These are phyloP conservation scores for Prunella strophiata DNA, from an alignment of 2,797 vertebrate species.

Conservation along the genomic window DNA sequence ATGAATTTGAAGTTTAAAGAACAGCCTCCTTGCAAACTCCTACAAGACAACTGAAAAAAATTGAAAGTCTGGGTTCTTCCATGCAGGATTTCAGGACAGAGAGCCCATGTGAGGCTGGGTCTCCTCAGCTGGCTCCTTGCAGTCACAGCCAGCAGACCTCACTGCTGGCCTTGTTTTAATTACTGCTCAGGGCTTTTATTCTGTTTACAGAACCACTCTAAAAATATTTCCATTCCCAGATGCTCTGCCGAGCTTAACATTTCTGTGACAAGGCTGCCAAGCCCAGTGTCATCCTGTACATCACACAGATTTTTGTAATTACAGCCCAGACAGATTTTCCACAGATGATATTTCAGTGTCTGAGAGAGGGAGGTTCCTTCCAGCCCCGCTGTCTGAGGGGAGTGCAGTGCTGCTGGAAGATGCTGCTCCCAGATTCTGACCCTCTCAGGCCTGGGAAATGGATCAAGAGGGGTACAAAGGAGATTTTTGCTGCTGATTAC, in stretches of 20 bases:
- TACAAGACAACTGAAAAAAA: not conserved
- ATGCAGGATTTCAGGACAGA: not conserved
- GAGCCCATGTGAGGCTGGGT: not conserved
- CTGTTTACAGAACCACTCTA: slow-evolving; percentile 19
- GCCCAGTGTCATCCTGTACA: slow-evolving; percentile 1
- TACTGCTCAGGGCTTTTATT: not conserved
- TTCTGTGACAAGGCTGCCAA: slow-evolving; percentile 7
- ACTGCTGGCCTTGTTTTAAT: slow-evolving; percentile 30
- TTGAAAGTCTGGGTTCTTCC: fast-evolving
- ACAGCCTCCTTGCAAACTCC: not conserved
- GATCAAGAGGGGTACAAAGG: not conserved
- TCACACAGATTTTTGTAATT: slow-evolving; percentile 9
- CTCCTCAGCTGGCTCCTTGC: not conserved
- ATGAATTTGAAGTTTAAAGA: not conserved
- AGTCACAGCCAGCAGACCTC: not conserved
- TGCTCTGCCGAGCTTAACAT: slow-evolving; percentile 43
- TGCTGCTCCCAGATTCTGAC: not conserved
- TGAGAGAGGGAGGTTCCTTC: not conserved
- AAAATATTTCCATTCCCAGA: slow-evolving; percentile 32
- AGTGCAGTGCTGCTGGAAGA: not conserved
- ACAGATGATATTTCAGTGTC: not conserved
- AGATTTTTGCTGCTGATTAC: not conserved
- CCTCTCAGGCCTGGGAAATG: not conserved
- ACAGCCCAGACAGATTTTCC: slow-evolving; percentile 49
- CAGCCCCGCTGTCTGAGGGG: not conserved